A percentile compares a stretch with the other conserved stretches of the same genome.
phyloP scores from a whole-genome alignment of 2,113 vertebrate genomes.

The Odobenus rosmarus region DNA sequence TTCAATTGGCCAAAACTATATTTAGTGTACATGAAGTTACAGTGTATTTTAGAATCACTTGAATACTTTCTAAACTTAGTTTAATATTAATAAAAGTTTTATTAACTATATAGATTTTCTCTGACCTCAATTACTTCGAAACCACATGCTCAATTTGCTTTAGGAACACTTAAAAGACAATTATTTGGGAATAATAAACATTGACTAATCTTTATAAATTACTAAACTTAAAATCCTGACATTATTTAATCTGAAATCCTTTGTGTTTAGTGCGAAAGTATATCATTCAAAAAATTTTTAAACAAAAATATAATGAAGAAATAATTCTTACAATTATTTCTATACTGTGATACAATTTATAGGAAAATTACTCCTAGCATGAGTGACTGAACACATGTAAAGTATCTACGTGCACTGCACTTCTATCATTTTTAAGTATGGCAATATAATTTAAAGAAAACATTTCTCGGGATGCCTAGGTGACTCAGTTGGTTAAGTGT shows the following conservation, averaged over 20 bases:
- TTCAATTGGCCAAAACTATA: neutral
- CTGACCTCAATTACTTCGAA: neutral
- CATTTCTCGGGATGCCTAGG: neutral
- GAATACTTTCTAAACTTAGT: slow-evolving; percentile 23
- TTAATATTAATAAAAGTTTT: slow-evolving; percentile 30
- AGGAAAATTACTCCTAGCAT: neutral
- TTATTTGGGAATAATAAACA: slow-evolving; percentile 37
- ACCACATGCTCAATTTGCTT: slow-evolving; percentile 28
- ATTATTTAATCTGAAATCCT: slow-evolving; percentile 25
- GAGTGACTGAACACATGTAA: neutral
- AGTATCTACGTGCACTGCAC: neutral
- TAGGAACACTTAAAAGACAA: neutral
- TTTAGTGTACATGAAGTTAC: neutral
- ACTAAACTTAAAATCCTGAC: slow-evolving; percentile 33
- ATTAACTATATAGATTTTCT: slow-evolving; percentile 11
- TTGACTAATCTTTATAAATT: neutral
- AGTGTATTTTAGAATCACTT: neutral
- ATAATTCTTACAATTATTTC: neutral
- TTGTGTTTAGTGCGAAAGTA: neutral
- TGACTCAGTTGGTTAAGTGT: neutral
- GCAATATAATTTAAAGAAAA: slow-evolving; percentile 7
- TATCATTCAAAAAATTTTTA: neutral
- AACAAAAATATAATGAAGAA: neutral
- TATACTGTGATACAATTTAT: neutral
- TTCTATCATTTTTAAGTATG: slow-evolving; percentile 7